Evolutionary conservation across 2,888 invertebrate genomes (phyloP), one percentile per base, ranked within the genome.

Genomic region (Nomada ruficornis): DNA sequence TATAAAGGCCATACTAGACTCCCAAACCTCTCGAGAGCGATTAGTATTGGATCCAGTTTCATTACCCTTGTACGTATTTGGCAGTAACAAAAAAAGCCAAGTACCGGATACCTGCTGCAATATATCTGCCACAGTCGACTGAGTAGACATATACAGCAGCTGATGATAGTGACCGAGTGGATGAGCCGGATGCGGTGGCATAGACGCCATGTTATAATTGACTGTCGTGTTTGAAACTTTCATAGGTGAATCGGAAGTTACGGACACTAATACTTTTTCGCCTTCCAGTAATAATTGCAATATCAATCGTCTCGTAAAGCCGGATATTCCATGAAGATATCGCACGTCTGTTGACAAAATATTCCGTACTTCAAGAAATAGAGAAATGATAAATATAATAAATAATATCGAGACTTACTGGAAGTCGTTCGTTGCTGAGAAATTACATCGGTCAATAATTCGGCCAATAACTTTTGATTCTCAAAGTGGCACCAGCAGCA

Each of bases 231-330:
- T 89, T 2, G 92, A 91, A 44, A 92, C 89, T 86, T 91, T 92
- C 91, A 93, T 93, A 15, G 91, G 92, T 78, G 89, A 86, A 76
- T 93, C 93, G 3, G 93, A 94, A 2, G 94, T 94, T 77, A 98
- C 96, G 87, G 96, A 96, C 36, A 98, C 96, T 36, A 96, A 95
- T 82, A 97, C 96, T 89, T 97, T 97, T 94, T 98, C 98, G 91
- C 97, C 97, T 91, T 98, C 98, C 83, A 98, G 94, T 84, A 98
- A 94, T 75, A 98, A 95, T 91, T 98, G 98, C 72, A 98, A 94
- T 85, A 98, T 96, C 77, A 98, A 94, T 71, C 98, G 96, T 44
- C 98, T 96, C 57, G 98, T 97, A 94, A 98, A 98, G 10, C 98
- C 98, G 0, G 97, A 97, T 91, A 98, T 97, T 15, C 96, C 96